Evolutionary conservation across 2,888 invertebrate genomes (phyloP).

Genomic region (Achlya flavicornis): DNA sequence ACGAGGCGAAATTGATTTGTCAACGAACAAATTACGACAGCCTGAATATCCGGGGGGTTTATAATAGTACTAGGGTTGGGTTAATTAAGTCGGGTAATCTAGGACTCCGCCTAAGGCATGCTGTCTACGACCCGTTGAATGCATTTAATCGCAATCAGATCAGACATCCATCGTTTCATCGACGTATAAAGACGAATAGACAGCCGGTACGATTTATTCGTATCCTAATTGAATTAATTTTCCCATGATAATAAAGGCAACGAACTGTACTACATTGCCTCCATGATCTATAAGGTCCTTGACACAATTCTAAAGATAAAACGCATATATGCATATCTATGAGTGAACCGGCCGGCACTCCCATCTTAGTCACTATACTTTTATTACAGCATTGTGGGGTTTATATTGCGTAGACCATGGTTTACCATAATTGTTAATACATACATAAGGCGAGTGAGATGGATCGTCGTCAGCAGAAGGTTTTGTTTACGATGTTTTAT

Average conservation of each 20-base stretch:
- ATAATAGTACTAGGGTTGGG: background rate
- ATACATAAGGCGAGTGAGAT: background rate
- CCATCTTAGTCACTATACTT: constrained; percentile 46
- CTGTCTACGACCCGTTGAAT: background rate
- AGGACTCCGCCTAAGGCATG: background rate
- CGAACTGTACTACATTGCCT: constrained; percentile 37
- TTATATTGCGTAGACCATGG: constrained; percentile 38
- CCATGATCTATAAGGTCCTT: constrained; percentile 51
- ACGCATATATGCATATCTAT: constrained; percentile 57
- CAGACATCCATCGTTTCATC: background rate
- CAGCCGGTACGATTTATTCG: constrained; percentile 21
- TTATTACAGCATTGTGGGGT: constrained; percentile 35
- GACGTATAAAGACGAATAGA: constrained; percentile 6
- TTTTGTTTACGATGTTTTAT: background rate
- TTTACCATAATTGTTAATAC: constrained; percentile 32
- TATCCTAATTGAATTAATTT: constrained; percentile 67
- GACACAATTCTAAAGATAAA: constrained; percentile 60
- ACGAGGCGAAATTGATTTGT: background rate
- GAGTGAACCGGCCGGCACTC: constrained; percentile 48
- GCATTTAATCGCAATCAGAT: background rate
- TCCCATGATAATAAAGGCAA: constrained; percentile 60
- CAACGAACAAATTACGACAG: background rate
- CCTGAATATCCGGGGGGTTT: background rate
- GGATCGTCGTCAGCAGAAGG: background rate
- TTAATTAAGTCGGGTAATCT: no score